Evolutionary conservation across 2,113 vertebrate species (phyloP).

Genomic region (Tonatia bakeri): DNA sequence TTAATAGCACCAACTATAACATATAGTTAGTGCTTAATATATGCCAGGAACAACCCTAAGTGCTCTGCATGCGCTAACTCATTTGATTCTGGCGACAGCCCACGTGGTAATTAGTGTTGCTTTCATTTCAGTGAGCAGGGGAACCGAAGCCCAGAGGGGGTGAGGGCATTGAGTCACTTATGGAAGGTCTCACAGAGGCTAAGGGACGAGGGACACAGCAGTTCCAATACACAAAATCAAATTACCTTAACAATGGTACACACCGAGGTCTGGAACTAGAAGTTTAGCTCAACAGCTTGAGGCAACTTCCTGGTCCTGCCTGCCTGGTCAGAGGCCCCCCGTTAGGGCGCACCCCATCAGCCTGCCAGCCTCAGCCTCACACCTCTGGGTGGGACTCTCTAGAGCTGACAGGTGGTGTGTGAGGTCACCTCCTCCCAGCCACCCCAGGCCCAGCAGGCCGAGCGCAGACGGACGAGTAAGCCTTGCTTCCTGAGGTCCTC

Average conservation of each 20-base stretch:
- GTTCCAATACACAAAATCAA: not conserved
- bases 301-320: not conserved
- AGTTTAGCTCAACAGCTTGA: not conserved
- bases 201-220: not conserved
- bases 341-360: not conserved
- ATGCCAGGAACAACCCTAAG: not conserved
- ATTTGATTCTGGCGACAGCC: not conserved
- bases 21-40: not conserved
- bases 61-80: not conserved
- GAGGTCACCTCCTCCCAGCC: not conserved
- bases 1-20: not conserved
- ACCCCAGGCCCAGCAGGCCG: fast-evolving
- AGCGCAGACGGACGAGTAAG: too few species aligned
- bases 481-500: not conserved
- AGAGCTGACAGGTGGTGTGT: not conserved
- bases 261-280: not conserved
- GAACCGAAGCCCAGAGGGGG: not conserved
- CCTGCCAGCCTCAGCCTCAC: not conserved
- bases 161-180: not conserved
- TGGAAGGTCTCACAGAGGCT: not conserved
- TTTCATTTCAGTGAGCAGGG: not conserved
- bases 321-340: not conserved
- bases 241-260: not conserved
- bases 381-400: not conserved
- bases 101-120: too few species aligned